Evolutionary conservation across 2,113 vertebrate species (phyloP), one percentile per base, ranked within the genome.

Genomic region (Theropithecus gelada): DNA sequence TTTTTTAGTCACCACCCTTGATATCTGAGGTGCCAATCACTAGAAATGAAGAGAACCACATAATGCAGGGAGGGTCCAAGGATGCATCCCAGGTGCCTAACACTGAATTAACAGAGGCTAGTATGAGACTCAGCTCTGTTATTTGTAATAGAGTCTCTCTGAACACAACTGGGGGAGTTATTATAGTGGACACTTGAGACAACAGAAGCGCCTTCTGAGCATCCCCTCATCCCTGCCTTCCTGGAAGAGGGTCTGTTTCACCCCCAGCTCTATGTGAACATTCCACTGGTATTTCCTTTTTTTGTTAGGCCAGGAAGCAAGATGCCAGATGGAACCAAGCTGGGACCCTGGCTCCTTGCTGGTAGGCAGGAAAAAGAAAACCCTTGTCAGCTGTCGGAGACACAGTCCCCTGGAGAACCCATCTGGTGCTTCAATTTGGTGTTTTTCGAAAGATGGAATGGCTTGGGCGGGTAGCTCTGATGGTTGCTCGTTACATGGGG

Each of bases 1-100:
- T 61, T 30, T 30, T 30, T 30, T 64, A 64, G 61, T 64, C 12
- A 2, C 61, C 12, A 32, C 27, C 61, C 12, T 64, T 64, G 27
- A 6, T 32, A 64, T 32, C 61, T 64, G 61, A 64, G 61, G 61
- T 64, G 61, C 61, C 61, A 64, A 64, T 32, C 12, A 64, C 61
- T 64, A 55, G 88, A 68, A 91, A 90, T 11, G 13, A 43, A 86
- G 27, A 92, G 55, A 90, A 27, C 35, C 10, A 16, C 3, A 8
- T 1, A 20, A 30, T 0, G 6, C 0, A n/a, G 35, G 22, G 18
- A 25, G 5, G 14, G 6, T 1, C 90, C 70, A 40, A 0, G 0
- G 45, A 20, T 1, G 23, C 8, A 10, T 35, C 43, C 40, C 84
- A 10, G 20, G 57, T 27, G 8, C 6, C 66, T 32, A 66, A 30